Evolutionary conservation across 2,113 vertebrate species (phyloP).

Genomic region (Corydoras maculifer): DNA sequence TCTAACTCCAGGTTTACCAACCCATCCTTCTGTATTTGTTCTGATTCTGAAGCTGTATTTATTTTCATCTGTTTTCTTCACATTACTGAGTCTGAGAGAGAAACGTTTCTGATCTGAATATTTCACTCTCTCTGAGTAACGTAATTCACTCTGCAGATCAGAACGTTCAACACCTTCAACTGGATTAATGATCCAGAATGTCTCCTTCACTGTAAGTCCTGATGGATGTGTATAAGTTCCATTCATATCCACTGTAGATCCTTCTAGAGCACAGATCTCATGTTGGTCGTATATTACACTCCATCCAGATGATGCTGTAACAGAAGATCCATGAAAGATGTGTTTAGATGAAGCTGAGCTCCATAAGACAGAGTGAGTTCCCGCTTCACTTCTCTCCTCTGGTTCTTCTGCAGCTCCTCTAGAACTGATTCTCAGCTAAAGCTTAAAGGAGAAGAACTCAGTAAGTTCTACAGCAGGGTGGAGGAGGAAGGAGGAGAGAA

Average conservation of each 20-base stretch:
- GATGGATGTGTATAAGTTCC: neutral
- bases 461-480: no score
- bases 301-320: neutral
- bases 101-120: conserved; percentile 7
- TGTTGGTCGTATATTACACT: neutral
- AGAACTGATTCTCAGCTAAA: no score
- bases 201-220: neutral
- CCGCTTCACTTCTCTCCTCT: no score
- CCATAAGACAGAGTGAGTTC: no score
- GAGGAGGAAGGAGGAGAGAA: no score
- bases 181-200: neutral
- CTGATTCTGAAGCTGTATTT: neutral
- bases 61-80: conserved; percentile 3
- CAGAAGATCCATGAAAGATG: neutral
- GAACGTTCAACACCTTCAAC: neutral
- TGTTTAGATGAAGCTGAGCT: neutral
- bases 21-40: neutral
- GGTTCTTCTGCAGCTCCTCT: no score
- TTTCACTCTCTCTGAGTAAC: neutral
- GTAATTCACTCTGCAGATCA: neutral
- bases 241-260: conserved; percentile 9
- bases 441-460: no score
- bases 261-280: conserved; percentile 9
- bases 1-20: neutral
- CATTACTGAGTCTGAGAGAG: conserved; percentile 19